phyloP scores from a whole-genome alignment of 2,113 vertebrate genomes.

The Chloropsis hardwickii region DNA sequence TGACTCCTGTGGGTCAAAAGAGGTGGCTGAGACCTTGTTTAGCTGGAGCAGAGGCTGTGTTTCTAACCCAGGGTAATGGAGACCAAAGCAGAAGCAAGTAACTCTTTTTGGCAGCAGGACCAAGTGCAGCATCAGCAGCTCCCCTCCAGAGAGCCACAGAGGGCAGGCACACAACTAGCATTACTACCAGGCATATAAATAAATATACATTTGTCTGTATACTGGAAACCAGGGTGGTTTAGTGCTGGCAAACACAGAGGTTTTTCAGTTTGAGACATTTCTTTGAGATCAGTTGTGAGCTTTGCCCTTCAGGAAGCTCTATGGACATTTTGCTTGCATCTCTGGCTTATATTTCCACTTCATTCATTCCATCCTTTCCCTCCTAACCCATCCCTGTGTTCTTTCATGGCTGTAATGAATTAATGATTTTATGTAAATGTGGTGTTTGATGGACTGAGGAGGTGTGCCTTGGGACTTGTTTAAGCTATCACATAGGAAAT shows the following conservation, averaged over 20 bases:
- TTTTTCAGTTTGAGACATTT: background rate
- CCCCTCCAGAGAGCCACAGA: background rate
- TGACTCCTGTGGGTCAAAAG: background rate
- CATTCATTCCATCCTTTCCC: background rate
- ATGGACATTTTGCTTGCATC: background rate
- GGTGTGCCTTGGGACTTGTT: slow-evolving; percentile 38
- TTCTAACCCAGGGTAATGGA: background rate
- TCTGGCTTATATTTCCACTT: background rate
- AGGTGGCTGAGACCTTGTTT: background rate
- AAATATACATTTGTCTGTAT: background rate
- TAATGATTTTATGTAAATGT: slow-evolving; percentile 67
- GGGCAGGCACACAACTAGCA: background rate
- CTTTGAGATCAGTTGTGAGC: background rate
- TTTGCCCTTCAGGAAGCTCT: background rate
- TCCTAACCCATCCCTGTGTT: background rate
- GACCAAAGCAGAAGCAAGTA: background rate
- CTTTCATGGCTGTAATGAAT: slow-evolving; percentile 41
- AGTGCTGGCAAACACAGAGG: background rate
- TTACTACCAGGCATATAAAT: background rate
- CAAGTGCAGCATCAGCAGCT: background rate
- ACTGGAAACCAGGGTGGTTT: background rate
- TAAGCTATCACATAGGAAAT: slow-evolving; percentile 43
- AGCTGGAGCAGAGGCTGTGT: background rate
- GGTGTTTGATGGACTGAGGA: slow-evolving; percentile 19
- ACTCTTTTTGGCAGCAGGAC: background rate